These are phyloP conservation scores for Elachura formosa DNA, from an alignment of 2,113 vertebrate species.

Conservation along the genomic window DNA sequence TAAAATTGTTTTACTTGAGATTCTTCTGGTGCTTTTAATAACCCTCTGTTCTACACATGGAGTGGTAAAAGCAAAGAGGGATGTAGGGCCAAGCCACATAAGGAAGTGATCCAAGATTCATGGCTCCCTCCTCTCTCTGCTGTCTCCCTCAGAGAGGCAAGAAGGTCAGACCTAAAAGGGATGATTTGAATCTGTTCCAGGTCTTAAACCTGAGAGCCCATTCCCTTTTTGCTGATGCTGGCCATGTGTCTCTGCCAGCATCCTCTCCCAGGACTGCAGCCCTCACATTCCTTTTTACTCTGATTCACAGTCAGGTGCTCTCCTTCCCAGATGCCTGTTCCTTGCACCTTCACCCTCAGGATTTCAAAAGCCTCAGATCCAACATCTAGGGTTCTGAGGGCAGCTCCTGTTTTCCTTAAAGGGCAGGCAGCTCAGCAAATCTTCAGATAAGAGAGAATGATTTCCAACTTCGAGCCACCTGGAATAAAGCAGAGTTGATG, in stretches of 20 bases:
- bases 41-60: not conserved
- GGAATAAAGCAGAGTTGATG: conserved; percentile 10
- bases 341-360: not conserved
- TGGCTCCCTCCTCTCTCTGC: not conserved
- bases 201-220: not conserved
- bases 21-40: conserved; percentile 10
- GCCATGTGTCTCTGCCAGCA: not conserved
- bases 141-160: not conserved
- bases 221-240: conserved; percentile 24
- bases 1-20: not conserved
- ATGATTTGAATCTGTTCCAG: conserved; percentile 11
- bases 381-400: not conserved
- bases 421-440: conserved; percentile 18
- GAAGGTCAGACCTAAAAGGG: conserved; percentile 2
- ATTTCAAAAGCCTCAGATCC: not conserved
- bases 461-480: not conserved
- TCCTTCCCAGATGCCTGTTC: not conserved
- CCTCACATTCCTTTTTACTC: not conserved
- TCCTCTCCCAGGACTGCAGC: not conserved
- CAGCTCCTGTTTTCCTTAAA: not conserved
- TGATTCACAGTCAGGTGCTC: not conserved
- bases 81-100: not conserved
- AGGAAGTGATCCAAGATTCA: not conserved
- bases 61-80: not conserved
- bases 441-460: not conserved